Conservation (phyloP, 2,797 vertebrate species). For the Pangasius krempfi region DNA sequence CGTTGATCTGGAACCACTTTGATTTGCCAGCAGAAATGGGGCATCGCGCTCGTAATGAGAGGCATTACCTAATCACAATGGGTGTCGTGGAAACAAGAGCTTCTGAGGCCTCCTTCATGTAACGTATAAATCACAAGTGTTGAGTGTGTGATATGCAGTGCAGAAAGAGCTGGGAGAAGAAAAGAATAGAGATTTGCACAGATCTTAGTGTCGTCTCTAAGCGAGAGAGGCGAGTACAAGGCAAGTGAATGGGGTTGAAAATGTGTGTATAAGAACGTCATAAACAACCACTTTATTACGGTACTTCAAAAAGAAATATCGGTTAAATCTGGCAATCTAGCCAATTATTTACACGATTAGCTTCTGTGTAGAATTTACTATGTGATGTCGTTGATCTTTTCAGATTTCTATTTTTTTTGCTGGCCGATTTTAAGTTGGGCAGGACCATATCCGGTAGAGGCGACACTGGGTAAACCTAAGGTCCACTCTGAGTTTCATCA, state of each 20-base stretch:
- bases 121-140: conserved; percentile 55
- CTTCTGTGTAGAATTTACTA: not conserved
- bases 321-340: not conserved
- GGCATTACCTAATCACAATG: conserved; percentile 61
- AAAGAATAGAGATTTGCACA: conserved; percentile 39
- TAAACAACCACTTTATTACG: not conserved
- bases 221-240: not conserved
- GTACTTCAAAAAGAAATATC: not conserved
- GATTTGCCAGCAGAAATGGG: conserved; percentile 69
- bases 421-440: not conserved
- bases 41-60: conserved; percentile 65
- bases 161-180: conserved; percentile 45
- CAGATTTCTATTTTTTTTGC: not conserved
- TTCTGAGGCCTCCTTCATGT: conserved; percentile 48
- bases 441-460: not conserved
- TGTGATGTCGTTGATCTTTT: not conserved
- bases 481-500: not conserved
- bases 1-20: conserved; percentile 60
- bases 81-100: conserved; percentile 49
- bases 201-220: conserved; percentile 38
- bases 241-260: not conserved
- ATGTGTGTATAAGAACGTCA: conserved; percentile 6
- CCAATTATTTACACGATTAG: not conserved
- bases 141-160: conserved; percentile 37
- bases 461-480: not conserved